These are phyloP conservation scores for Drosophila setosimentum DNA, from an alignment of 2,888 invertebrate species.

Conservation along the genomic window DNA sequence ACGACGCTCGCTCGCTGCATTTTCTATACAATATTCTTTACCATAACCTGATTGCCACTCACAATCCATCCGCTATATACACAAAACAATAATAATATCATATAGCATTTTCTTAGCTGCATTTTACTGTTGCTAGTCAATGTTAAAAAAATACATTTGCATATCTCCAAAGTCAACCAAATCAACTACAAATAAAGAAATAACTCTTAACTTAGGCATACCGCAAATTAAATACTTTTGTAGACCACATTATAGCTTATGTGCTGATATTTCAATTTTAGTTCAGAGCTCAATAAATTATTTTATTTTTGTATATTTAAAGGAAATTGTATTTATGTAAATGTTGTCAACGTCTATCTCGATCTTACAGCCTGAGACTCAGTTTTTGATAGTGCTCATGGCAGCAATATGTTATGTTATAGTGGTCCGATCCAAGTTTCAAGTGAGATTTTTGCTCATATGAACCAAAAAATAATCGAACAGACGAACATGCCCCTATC, in stretches of 20 bases:
- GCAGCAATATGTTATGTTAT: neutral
- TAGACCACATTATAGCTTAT: too few species aligned
- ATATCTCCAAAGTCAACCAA: neutral
- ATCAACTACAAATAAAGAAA: neutral
- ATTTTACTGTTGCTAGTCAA: neutral
- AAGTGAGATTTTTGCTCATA: neutral
- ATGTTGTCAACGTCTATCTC: too few species aligned
- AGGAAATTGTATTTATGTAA: too few species aligned
- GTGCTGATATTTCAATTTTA: too few species aligned
- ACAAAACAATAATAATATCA: neutral
- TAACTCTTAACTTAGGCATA: neutral
- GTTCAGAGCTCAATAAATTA: too few species aligned
- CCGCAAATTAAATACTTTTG: neutral
- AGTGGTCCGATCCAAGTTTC: neutral
- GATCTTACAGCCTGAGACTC: neutral
- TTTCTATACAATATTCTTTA: slow-evolving; percentile 1
- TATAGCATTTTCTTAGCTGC: neutral
- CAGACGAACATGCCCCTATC: too few species aligned
- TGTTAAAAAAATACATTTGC: neutral
- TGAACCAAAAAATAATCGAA: neutral
- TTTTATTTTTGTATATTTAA: too few species aligned
- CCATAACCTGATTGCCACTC: slow-evolving; percentile 21
- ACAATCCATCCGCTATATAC: slow-evolving; percentile 32
- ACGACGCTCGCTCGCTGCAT: slow-evolving; percentile 29
- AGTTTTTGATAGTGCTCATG: neutral